Percentiles rank a stretch among this genome's conserved stretches.
Conservation (phyloP, 2,797 vertebrate genomes). For the Cetoscarus ocellatus region DNA sequence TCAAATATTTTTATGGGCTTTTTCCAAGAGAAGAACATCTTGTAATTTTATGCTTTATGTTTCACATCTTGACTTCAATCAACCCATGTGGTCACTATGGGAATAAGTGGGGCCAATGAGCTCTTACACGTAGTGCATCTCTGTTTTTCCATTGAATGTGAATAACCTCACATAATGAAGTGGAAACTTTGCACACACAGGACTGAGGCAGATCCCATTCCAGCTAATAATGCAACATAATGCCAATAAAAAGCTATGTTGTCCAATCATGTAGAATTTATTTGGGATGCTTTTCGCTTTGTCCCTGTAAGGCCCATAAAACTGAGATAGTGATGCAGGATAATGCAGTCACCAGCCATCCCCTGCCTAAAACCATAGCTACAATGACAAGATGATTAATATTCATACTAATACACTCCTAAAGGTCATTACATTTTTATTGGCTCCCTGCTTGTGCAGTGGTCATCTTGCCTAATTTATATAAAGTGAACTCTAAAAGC, state of each 20-base stretch:
- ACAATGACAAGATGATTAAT: slow-evolving; percentile 22
- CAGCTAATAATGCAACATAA: slow-evolving; percentile 32
- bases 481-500: slow-evolving; percentile 52
- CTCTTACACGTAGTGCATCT: slow-evolving; percentile 37
- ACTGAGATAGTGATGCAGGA: slow-evolving; percentile 15
- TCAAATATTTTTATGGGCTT: slow-evolving; percentile 72
- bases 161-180: slow-evolving; percentile 71
- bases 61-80: slow-evolving; percentile 60
- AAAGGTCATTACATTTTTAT: slow-evolving; percentile 25
- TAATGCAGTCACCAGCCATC: slow-evolving; percentile 28
- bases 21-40: slow-evolving; percentile 55
- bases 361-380: slow-evolving; percentile 29
- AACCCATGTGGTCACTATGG: slow-evolving; percentile 52
- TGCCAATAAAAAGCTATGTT: slow-evolving; percentile 16
- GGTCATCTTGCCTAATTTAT: slow-evolving; percentile 48
- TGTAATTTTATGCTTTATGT: slow-evolving; percentile 69
- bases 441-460: slow-evolving; percentile 48
- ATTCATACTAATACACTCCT: slow-evolving; percentile 28
- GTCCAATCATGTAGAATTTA: slow-evolving; percentile 27
- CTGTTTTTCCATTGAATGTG: slow-evolving; percentile 73
- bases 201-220: slow-evolving; percentile 31
- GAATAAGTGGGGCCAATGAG: slow-evolving; percentile 28
- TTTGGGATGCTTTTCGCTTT: slow-evolving; percentile 15
- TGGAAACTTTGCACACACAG: slow-evolving; percentile 54
- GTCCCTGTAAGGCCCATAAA: slow-evolving; percentile 14